A percentile compares a stretch with the other conserved stretches of the same genome.
Conservation (phyloP, 2,113 vertebrate genomes). For the Clarias batrachus region DNA sequence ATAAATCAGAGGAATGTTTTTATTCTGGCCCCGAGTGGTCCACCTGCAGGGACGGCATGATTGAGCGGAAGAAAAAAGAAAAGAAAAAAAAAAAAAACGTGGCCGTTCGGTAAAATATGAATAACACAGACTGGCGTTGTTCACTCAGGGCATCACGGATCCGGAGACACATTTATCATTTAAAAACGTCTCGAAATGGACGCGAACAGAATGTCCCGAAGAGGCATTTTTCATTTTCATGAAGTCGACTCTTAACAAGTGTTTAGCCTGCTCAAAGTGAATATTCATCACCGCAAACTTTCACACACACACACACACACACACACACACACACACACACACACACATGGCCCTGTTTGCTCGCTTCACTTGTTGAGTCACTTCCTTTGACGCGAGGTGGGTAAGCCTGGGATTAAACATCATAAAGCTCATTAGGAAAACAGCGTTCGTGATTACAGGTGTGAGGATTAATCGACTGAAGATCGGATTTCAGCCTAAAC, state of each 20-base stretch:
- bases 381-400: not conserved
- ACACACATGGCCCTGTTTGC: not conserved
- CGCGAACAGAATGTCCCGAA: not conserved
- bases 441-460: not conserved
- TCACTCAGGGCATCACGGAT: not conserved
- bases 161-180: not conserved
- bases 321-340: not conserved
- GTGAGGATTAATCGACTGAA: not conserved
- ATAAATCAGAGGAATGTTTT: slow-evolving; percentile 19
- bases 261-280: slow-evolving; percentile 1
- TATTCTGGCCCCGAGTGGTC: not conserved
- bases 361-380: not conserved
- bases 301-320: no score
- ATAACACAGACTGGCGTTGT: not conserved
- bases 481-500: not conserved
- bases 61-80: not conserved
- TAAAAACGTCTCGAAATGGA: not conserved
- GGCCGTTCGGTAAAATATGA: not conserved
- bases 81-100: not conserved
- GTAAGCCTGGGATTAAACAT: not conserved
- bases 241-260: slow-evolving; percentile 6
- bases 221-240: not conserved
- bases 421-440: not conserved
- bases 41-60: slow-evolving; percentile 3
- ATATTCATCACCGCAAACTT: slow-evolving; percentile 12